Evolutionary conservation across 2,888 invertebrate species (phyloP).

Genomic region (Poecilobothrus nobilitatus): DNA sequence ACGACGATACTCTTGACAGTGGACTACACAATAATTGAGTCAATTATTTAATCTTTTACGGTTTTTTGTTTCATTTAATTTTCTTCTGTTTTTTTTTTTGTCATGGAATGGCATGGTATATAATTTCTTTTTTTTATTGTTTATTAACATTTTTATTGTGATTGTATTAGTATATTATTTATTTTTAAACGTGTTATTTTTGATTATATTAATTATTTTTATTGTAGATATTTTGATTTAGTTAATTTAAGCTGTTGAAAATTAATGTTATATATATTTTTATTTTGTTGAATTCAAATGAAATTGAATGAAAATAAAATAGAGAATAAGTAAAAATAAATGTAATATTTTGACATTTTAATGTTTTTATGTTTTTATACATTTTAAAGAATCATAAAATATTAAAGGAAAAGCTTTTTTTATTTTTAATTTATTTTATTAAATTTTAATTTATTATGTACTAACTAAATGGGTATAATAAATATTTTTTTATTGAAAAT

Average conservation of each 20-base stretch:
- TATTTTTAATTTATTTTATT: too few species aligned
- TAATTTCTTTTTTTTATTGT: neutral
- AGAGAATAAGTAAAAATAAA: too few species aligned
- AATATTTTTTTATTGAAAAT: too few species aligned
- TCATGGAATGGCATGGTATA: neutral
- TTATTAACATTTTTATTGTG: neutral
- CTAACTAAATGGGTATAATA: too few species aligned
- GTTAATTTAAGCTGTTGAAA: conserved; percentile 6
- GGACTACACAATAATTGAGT: conserved; percentile 13
- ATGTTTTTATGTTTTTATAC: too few species aligned
- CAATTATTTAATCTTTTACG: conserved; percentile 13
- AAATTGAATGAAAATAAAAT: too few species aligned
- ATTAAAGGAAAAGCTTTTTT: too few species aligned
- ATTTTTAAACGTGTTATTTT: conserved; percentile 3
- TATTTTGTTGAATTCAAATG: too few species aligned
- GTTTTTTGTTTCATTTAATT: conserved; percentile 8
- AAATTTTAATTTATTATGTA: too few species aligned
- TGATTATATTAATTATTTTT: conserved; percentile 4
- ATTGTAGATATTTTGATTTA: conserved; percentile 3
- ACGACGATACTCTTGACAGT: conserved; percentile 11
- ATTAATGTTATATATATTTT: neutral
- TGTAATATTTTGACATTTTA: too few species aligned
- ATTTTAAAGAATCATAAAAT: too few species aligned
- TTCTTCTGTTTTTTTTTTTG: neutral
- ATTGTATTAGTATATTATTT: neutral